Evolutionary conservation across 2,888 invertebrate genomes (phyloP).

Genomic region (Eilema depressum): DNA sequence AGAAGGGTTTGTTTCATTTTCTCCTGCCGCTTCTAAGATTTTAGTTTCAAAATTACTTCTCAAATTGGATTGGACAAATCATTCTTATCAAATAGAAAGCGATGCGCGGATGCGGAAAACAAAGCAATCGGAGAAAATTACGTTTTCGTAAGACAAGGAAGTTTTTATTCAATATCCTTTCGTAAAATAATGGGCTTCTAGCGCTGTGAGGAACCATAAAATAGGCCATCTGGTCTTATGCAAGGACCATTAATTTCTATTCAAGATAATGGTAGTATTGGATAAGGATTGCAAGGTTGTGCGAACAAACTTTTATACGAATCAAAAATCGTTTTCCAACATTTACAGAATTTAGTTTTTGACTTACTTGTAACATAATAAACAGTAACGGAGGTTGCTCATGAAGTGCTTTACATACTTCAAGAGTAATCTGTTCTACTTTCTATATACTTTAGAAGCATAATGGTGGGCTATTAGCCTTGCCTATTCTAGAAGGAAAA

Average conservation of each 20-base stretch:
- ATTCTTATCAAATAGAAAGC: slow-evolving; percentile 29
- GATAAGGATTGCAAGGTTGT: not conserved
- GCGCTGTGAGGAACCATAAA: slow-evolving; percentile 29
- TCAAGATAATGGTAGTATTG: not conserved
- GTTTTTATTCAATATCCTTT: slow-evolving; percentile 45
- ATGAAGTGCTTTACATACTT: no score
- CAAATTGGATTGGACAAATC: slow-evolving; percentile 35
- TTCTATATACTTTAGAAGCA: no score
- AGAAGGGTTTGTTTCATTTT: no score
- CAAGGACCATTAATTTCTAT: slow-evolving; percentile 26
- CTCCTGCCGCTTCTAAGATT: slow-evolving; percentile 1
- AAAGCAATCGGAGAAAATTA: slow-evolving; percentile 44
- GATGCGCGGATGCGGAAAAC: slow-evolving; percentile 35
- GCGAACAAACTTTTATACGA: not conserved
- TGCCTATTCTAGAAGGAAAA: not conserved
- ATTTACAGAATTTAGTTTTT: not conserved
- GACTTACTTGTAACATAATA: no score
- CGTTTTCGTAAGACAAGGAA: slow-evolving; percentile 38
- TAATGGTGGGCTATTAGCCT: not conserved
- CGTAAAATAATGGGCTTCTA: slow-evolving; percentile 38
- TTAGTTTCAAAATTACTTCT: slow-evolving; percentile 18
- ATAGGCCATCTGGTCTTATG: slow-evolving; percentile 40
- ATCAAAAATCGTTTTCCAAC: not conserved
- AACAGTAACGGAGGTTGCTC: no score
- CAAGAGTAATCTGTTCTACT: no score